A percentile compares a stretch with the other conserved stretches of the same genome.
phyloP scores from a whole-genome alignment of 2,113 vertebrate species.

The Callithrix jacchus region DNA sequence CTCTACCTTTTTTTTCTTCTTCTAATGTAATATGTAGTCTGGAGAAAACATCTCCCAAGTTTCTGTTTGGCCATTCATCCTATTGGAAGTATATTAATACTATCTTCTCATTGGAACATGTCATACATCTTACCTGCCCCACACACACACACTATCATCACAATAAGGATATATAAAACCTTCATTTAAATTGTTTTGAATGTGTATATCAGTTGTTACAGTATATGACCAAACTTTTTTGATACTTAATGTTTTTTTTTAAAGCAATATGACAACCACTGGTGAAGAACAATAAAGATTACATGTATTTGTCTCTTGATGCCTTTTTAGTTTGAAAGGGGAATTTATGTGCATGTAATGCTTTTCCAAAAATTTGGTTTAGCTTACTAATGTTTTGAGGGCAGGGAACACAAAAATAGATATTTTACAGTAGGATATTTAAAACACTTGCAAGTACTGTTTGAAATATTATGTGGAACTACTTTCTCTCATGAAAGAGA shows the following conservation, averaged over 20 bases:
- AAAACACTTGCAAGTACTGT: neutral
- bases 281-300: constrained; percentile 27
- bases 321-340: constrained; percentile 12
- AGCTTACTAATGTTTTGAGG: neutral
- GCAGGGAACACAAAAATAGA: neutral
- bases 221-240: neutral
- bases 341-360: neutral
- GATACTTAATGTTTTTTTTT: neutral
- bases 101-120: neutral
- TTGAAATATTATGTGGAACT: constrained; percentile 3
- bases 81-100: neutral
- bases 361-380: constrained; percentile 8
- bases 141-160: neutral
- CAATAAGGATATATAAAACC: neutral
- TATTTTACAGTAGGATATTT: neutral
- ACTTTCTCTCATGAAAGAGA: neutral
- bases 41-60: neutral
- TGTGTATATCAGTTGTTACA: neutral
- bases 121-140: neutral
- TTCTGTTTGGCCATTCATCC: neutral
- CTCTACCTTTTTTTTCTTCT: neutral
- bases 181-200: constrained; percentile 36
- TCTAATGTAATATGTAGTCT: neutral
- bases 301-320: neutral
- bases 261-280: neutral